Conservation (phyloP, 1,140 invertebrate genomes). For the Octopus bimaculoides region DNA sequence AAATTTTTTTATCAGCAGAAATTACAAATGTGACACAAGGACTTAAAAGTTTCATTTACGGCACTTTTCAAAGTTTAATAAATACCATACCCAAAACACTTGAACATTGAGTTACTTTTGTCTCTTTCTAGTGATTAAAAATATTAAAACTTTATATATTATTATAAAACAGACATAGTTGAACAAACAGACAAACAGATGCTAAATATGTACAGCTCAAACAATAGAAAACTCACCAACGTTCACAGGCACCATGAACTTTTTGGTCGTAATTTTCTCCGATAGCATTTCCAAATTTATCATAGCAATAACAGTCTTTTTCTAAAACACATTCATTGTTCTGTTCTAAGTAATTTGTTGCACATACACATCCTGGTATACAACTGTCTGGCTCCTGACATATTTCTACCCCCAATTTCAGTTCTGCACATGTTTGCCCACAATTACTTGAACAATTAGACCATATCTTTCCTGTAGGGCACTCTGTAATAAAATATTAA, state of each 20-base stretch:
- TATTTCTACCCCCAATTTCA: not conserved
- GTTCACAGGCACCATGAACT: constrained; percentile 8
- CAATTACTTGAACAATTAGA: not conserved
- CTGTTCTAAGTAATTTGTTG: constrained; percentile 13
- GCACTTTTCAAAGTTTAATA: too few species aligned
- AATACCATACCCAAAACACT: too few species aligned
- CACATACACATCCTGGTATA: constrained; percentile 14
- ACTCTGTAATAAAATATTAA: not conserved
- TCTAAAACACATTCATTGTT: constrained; percentile 16
- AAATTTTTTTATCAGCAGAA: too few species aligned
- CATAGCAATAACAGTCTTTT: constrained; percentile 21
- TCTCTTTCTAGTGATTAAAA: too few species aligned
- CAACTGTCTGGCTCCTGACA: constrained; percentile 5
- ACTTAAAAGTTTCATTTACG: too few species aligned
- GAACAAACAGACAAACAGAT: not conserved
- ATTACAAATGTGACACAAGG: too few species aligned
- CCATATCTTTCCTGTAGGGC: not conserved
- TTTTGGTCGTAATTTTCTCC: not conserved
- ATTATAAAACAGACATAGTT: too few species aligned
- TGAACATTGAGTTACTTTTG: too few species aligned
- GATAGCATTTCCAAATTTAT: constrained; percentile 15
- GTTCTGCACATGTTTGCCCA: not conserved
- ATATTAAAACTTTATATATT: too few species aligned
- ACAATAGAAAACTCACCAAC: constrained; percentile 17
- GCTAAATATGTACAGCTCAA: not conserved